Base-by-base conservation (phyloP, 2,888 invertebrate genomes). In the Parelbella ahira region DNA sequence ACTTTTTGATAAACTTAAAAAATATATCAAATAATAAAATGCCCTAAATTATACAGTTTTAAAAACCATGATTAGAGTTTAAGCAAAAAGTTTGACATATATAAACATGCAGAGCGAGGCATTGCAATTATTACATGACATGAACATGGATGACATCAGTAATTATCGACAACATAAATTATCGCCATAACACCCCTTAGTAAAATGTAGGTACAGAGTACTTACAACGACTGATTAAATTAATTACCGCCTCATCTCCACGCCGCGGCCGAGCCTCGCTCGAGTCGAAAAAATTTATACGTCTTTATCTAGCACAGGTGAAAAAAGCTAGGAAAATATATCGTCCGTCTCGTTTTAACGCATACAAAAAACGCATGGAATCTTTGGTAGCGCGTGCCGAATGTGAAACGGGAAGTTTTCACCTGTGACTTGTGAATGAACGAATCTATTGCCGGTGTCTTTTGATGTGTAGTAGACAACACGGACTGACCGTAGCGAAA, bases 171-270 rank as follows among this genome's bases (percentile, higher is more conserved):
- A 36, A 34, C 24, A 7, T 10, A 13, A n/a, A 6, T 20, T 23
- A 37, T 25, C 12, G 30, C 11, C 25, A 12, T 8, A 10, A 42
- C 76, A 57, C 58, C 72, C 66, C 74, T 74, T 67, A 57, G 47
- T 52, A 47, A 58, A 59, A 63, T 66, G 64, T 65, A 69, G 59
- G 60, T 62, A 70, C 48, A 44, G 54, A 49, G 58, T 58, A 70
- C 69, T 70, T 76, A 79, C 63, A 63, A 63, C 63, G 62, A 63
- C 76, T 81, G 82, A 83, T 84, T 82, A 82, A 84, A 82, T 86
- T 83, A 84, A 84, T 86, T 84, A 84, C 77, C 65, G 69, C 70
- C 77, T 79, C 79, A 81, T 79, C 79, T 82, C 71, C 62, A 63
- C 60, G 61, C 68, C 63, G 67, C 64, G 68, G 66, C 72, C 68